phyloP scores from a whole-genome alignment of 1,140 invertebrate species.

The Drosophila nebulosa region DNA sequence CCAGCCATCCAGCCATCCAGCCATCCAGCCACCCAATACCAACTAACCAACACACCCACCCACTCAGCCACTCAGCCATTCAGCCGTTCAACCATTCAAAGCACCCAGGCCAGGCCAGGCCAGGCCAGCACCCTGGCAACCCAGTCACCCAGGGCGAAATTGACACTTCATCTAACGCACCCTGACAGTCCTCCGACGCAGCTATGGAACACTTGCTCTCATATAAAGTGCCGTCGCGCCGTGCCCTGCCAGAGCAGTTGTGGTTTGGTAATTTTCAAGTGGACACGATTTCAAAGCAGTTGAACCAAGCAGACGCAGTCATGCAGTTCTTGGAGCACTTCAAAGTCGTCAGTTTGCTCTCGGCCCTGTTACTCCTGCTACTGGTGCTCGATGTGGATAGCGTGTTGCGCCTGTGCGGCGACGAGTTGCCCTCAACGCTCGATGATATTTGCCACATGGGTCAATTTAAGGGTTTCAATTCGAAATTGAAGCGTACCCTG shows the following conservation, averaged over 20 bases:
- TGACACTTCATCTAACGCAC: slow-evolving; percentile 35
- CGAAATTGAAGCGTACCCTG: slow-evolving; percentile 32
- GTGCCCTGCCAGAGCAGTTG: slow-evolving; percentile 17
- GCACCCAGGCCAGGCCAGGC: too few species aligned
- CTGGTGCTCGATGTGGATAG: slow-evolving; percentile 15
- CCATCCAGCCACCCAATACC: too few species aligned
- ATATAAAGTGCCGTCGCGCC: slow-evolving; percentile 40
- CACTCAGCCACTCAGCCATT: slow-evolving; percentile 27
- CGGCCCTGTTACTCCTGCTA: slow-evolving; percentile 15
- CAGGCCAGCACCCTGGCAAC: too few species aligned
- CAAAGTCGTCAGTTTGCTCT: slow-evolving; percentile 20
- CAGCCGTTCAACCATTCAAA: too few species aligned
- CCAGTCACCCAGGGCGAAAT: neutral
- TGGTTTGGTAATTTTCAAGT: slow-evolving; percentile 5
- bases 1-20: too few species aligned
- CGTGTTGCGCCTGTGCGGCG: slow-evolving; percentile 35
- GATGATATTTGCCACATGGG: slow-evolving; percentile 10
- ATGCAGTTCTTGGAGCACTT: slow-evolving; percentile 7
- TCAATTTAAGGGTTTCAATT: slow-evolving; percentile 40
- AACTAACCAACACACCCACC: too few species aligned
- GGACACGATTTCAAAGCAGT: neutral
- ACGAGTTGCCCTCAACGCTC: slow-evolving; percentile 32
- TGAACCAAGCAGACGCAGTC: neutral
- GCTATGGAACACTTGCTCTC: neutral
- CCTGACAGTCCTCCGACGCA: slow-evolving; percentile 38